Evolutionary conservation across 2,797 vertebrate genomes (phyloP).

Genomic region (Lepilemur septentrionalis): DNA sequence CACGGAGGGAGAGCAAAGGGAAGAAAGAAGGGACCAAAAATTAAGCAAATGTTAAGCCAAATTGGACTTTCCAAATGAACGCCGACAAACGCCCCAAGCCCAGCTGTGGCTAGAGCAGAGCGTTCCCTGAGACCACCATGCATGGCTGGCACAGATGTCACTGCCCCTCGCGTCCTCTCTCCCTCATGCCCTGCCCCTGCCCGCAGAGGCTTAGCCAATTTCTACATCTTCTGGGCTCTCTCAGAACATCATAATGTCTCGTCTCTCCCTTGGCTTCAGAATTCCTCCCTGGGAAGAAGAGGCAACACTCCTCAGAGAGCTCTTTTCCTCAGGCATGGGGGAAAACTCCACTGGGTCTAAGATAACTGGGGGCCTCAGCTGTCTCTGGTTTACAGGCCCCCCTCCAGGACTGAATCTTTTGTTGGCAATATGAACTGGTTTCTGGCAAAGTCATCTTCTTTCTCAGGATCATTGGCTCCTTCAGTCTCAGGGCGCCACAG

Average conservation of each 20-base stretch:
- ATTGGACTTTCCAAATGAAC: neutral
- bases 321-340: neutral
- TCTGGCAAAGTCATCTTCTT: neutral
- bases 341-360: neutral
- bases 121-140: neutral
- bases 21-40: neutral
- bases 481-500: neutral
- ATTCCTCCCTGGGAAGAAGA: neutral
- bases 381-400: neutral
- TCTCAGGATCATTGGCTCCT: neutral
- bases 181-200: neutral
- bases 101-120: neutral
- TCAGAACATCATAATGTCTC: neutral
- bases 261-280: neutral
- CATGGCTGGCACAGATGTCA: neutral
- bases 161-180: neutral
- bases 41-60: neutral
- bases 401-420: neutral
- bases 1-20: neutral
- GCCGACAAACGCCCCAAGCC: neutral
- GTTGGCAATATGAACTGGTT: neutral
- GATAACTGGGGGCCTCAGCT: neutral
- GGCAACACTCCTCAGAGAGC: neutral
- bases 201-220: too few relatives aligned
- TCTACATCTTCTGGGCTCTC: neutral